phyloP scores from a whole-genome alignment of 2,888 invertebrate species.

The Lysandra coridon region DNA sequence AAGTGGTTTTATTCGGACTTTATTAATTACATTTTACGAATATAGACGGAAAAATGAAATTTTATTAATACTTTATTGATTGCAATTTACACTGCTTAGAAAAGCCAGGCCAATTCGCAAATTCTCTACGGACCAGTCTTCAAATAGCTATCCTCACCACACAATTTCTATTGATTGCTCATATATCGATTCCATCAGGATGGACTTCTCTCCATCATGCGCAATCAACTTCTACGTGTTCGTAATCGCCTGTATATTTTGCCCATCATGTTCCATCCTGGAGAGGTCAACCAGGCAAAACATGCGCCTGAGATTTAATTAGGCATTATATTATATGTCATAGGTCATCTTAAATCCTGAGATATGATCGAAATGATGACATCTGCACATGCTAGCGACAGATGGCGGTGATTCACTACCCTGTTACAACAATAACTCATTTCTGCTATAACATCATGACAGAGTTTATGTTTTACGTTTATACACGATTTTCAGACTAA shows the following conservation, averaged over 20 bases:
- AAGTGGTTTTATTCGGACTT: no score
- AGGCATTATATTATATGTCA: constrained; percentile 7
- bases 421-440: constrained; percentile 64
- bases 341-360: constrained; percentile 39
- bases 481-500: not conserved
- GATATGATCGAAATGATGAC: constrained; percentile 28
- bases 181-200: no score
- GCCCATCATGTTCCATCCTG: no score
- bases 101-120: not conserved
- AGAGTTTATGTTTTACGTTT: not conserved
- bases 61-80: no score
- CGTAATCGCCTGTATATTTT: no score
- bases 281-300: not conserved
- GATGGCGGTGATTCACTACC: constrained; percentile 77
- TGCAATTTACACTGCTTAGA: no score
- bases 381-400: constrained; percentile 67
- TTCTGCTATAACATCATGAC: constrained; percentile 25
- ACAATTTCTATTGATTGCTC: no score
- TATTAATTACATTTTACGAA: no score
- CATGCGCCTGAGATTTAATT: not conserved
- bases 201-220: no score
- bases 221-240: no score
- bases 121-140: not conserved
- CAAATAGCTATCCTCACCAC: not conserved
- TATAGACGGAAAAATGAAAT: no score